These are phyloP conservation scores for Cairina moschata DNA, from an alignment of 2,113 vertebrate species.

Conservation along the genomic window DNA sequence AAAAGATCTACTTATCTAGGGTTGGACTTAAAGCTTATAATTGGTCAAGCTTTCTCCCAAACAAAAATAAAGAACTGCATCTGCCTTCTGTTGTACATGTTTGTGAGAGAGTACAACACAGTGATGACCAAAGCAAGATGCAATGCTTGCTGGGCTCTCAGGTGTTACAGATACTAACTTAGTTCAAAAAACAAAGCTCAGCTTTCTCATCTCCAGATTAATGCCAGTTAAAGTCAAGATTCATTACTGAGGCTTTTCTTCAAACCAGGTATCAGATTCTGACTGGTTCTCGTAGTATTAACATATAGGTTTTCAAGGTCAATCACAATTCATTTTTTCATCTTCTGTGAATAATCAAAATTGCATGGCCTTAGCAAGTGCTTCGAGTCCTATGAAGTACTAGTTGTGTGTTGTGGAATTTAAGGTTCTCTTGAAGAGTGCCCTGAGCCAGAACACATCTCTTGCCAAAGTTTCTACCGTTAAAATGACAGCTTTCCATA, in stretches of 20 bases:
- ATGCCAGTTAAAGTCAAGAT: neutral
- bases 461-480: neutral
- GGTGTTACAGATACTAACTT: neutral
- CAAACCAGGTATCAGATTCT: neutral
- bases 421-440: accelerated
- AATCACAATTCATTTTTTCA: neutral
- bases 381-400: neutral
- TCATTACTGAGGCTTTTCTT: neutral
- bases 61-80: neutral
- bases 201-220: neutral
- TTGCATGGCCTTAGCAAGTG: neutral
- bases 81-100: neutral
- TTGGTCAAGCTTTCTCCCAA: neutral
- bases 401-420: neutral
- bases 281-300: neutral
- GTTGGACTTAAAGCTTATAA: neutral
- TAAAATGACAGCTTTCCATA: neutral
- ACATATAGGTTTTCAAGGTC: neutral
- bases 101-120: neutral
- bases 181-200: neutral
- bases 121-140: neutral
- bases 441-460: neutral
- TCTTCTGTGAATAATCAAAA: neutral
- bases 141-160: neutral
- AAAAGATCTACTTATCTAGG: neutral